These are phyloP conservation scores for Astreopora myriophthalma DNA, from an alignment of 64 coral and sea anemone genomes.

Conservation along the genomic window DNA sequence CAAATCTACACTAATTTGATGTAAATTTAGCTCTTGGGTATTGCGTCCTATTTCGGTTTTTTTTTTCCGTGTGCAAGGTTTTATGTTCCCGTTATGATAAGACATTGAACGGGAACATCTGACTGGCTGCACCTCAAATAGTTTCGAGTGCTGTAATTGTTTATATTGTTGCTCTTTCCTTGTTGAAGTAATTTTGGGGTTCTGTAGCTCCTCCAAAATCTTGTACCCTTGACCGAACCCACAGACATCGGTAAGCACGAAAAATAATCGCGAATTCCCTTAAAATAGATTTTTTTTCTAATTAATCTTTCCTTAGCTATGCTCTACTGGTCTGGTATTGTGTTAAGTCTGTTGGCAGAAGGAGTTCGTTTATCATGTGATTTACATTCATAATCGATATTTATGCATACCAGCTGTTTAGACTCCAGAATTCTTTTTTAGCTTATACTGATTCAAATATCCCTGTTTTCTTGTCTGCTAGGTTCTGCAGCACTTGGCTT, in stretches of 20 bases:
- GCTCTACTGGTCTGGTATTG: too few species aligned
- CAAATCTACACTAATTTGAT: neutral
- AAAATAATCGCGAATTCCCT: neutral
- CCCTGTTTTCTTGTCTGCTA: constrained; percentile 24
- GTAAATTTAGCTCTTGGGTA: neutral
- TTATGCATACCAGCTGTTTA: too few species aligned
- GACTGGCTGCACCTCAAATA: neutral
- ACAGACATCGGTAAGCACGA: neutral
- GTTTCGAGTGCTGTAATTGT: neutral
- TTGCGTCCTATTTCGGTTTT: neutral
- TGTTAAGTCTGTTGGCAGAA: too few species aligned
- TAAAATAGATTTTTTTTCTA: too few species aligned
- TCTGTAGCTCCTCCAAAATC: too few species aligned
- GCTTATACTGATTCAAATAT: neutral
- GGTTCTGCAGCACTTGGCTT: constrained; percentile 86
- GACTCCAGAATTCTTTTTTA: neutral
- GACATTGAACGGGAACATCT: neutral
- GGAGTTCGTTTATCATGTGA: too few species aligned
- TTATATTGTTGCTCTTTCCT: neutral
- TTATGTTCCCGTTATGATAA: neutral
- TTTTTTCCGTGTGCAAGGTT: neutral
- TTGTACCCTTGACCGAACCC: neutral
- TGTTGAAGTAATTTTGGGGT: neutral
- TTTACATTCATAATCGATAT: too few species aligned
- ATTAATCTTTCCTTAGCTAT: too few species aligned